Conservation (phyloP, 2,797 vertebrate species). For the Poeciliopsis paucimaculata region DNA sequence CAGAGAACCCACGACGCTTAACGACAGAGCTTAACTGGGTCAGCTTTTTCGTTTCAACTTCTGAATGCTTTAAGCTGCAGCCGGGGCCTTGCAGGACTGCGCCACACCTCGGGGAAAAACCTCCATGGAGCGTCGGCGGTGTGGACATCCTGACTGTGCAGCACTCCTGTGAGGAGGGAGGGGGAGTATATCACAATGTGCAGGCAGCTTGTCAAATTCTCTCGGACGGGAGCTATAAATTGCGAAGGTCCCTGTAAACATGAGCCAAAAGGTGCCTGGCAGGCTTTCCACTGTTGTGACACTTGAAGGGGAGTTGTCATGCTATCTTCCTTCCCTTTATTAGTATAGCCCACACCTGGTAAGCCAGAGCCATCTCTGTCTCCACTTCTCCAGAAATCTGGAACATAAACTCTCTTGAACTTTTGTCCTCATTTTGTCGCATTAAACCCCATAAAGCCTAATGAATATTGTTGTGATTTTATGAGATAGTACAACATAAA, state of each 20-base stretch:
- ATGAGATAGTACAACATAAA: not conserved
- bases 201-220: conserved; percentile 73
- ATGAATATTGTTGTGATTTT: not conserved
- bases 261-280: conserved; percentile 68
- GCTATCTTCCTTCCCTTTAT: conserved; percentile 46
- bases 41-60: conserved; percentile 60
- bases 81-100: conserved; percentile 22
- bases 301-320: conserved; percentile 58
- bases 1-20: conserved; percentile 32
- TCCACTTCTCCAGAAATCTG: not conserved
- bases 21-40: conserved; percentile 66
- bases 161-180: conserved; percentile 1
- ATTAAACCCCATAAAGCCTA: not conserved
- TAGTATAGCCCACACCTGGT: conserved; percentile 48
- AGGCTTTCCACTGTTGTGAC: conserved; percentile 67
- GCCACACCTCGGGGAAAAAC: conserved; percentile 10
- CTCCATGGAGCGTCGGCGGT: not conserved
- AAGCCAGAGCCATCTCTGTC: conserved; percentile 37
- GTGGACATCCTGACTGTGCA: conserved; percentile 6
- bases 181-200: conserved; percentile 43
- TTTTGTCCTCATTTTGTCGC: not conserved
- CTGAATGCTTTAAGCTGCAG: conserved; percentile 25
- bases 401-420: not conserved
- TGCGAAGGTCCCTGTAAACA: conserved; percentile 67
- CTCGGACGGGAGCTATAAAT: conserved; percentile 66